phyloP scores from a whole-genome alignment of 2,113 vertebrate genomes.

The Labeo catla region DNA sequence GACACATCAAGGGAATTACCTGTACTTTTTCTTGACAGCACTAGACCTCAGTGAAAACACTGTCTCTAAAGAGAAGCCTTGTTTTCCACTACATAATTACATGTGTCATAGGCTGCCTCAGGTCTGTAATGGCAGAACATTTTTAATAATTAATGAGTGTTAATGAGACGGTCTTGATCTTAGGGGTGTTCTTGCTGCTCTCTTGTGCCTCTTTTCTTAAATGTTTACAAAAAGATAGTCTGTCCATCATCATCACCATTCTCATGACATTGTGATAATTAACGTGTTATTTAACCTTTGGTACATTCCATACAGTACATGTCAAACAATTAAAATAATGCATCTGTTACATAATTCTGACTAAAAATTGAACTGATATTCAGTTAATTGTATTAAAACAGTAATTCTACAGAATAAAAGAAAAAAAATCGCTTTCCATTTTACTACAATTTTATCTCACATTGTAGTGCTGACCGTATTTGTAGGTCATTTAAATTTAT shows the following conservation, averaged over 20 bases:
- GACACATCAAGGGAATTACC: background rate
- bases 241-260: constrained; percentile 19
- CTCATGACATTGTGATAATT: background rate
- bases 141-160: constrained; percentile 51
- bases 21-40: background rate
- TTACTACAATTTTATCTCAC: background rate
- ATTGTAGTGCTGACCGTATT: background rate
- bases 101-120: background rate
- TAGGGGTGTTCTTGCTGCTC: background rate
- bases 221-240: constrained; percentile 19
- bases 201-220: constrained; percentile 14
- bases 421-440: background rate
- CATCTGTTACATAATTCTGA: background rate
- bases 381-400: background rate
- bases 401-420: background rate
- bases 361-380: background rate
- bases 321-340: background rate
- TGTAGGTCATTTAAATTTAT: background rate
- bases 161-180: background rate
- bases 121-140: background rate
- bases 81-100: constrained; percentile 28
- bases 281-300: background rate
- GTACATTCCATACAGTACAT: background rate
- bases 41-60: background rate
- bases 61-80: constrained; percentile 36